Conservation (phyloP, 53 echinoderm and acorn worm species). For the Patiria pectinifera region DNA sequence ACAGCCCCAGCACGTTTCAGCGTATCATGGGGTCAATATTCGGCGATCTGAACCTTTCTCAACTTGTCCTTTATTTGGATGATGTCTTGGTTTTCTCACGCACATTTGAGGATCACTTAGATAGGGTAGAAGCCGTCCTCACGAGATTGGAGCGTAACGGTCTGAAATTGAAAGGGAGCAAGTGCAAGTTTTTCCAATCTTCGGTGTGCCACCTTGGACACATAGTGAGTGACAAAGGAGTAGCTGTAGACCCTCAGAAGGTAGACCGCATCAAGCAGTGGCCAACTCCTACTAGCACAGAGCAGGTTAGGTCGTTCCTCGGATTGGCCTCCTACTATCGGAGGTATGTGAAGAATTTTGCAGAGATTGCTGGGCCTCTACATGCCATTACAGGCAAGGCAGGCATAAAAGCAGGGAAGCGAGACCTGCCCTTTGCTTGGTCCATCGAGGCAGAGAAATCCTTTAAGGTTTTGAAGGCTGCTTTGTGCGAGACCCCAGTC, state of each 20-base stretch:
- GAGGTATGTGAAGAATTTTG: conserved; percentile 53
- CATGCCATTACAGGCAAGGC: conserved; percentile 37
- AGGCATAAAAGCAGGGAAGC: conserved; percentile 11
- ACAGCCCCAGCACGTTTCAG: conserved; percentile 32
- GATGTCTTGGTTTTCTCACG: conserved; percentile 21
- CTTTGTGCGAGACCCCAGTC: conserved; percentile 42
- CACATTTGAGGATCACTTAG: conserved; percentile 56
- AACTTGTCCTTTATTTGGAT: conserved; percentile 4
- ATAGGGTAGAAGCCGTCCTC: conserved; percentile 31
- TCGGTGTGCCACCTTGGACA: conserved; percentile 62
- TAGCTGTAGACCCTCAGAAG: conserved; percentile 64
- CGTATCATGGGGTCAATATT: conserved; percentile 28
- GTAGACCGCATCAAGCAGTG: conserved; percentile 49
- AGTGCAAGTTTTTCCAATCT: conserved; percentile 58
- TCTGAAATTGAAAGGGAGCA: conserved; percentile 52
- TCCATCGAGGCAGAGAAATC: background rate
- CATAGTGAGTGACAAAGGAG: conserved; percentile 44
- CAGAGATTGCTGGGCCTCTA: conserved; percentile 46
- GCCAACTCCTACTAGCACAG: conserved; percentile 33
- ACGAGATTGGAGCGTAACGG: conserved; percentile 12
- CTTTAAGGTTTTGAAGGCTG: conserved; percentile 7
- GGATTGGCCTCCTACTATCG: conserved; percentile 67
- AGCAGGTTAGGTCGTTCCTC: conserved; percentile 55
- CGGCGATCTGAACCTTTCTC: conserved; percentile 4
- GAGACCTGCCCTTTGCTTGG: conserved; percentile 1